phyloP scores from a whole-genome alignment of 2,113 vertebrate genomes.

The Calidris pugnax region DNA sequence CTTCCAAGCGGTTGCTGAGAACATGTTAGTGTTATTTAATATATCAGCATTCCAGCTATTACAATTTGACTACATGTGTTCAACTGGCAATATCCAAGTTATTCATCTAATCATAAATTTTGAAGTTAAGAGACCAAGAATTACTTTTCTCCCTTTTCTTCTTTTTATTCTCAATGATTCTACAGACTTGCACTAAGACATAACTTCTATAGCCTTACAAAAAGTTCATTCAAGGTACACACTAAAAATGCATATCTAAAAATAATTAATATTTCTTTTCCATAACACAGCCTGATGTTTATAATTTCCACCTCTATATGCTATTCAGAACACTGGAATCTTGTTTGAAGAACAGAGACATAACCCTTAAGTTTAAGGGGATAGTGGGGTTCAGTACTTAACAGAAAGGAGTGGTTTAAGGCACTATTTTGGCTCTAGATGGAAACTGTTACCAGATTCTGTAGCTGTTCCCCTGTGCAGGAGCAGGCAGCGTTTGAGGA shows the following conservation, averaged over 20 bases:
- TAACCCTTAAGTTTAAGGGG: neutral
- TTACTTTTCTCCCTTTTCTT: neutral
- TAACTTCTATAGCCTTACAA: neutral
- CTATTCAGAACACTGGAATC: neutral
- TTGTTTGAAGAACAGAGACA: neutral
- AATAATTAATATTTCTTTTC: neutral
- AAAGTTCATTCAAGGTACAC: neutral
- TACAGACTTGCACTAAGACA: neutral
- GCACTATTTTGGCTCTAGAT: neutral
- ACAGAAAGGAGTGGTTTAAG: neutral
- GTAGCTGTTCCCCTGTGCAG: neutral
- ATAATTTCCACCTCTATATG: neutral
- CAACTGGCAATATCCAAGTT: neutral
- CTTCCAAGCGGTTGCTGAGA: slow-evolving; percentile 81
- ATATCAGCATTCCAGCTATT: neutral
- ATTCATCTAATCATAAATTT: neutral
- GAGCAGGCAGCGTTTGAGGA: neutral
- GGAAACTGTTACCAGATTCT: neutral
- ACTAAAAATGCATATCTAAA: neutral
- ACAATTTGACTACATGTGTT: neutral
- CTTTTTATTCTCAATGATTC: neutral
- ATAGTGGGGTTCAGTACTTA: neutral
- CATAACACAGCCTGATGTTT: neutral
- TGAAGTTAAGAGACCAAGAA: neutral
- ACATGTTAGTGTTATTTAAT: neutral